Percentiles rank a stretch among this genome's conserved stretches.
Evolutionary conservation across 2,888 invertebrate genomes (phyloP).

Genomic region (Netelia melanura): DNA sequence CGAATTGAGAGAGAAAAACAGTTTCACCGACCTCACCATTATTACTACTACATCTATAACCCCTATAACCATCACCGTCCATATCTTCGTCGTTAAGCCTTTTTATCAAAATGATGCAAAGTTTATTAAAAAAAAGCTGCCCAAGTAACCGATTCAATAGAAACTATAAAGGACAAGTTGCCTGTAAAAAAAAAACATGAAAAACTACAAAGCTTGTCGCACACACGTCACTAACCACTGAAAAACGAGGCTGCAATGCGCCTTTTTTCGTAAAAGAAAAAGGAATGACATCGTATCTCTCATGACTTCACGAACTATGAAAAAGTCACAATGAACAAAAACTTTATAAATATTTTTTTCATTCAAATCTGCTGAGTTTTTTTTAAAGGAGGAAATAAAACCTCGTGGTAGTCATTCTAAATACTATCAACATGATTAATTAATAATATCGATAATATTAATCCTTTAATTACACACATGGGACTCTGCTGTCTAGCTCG

Average conservation of each 20-base stretch:
- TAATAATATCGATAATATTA: neutral
- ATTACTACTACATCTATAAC: constrained; percentile 10
- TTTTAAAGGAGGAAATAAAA: neutral
- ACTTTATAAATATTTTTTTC: constrained; percentile 5
- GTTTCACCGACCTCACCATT: neutral
- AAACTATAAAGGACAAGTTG: constrained; percentile 29
- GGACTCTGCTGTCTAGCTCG: no score
- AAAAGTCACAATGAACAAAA: constrained; percentile 1
- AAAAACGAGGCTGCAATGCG: neutral
- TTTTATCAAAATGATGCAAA: neutral
- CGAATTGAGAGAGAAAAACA: constrained; percentile 53
- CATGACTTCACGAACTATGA: constrained; percentile 6
- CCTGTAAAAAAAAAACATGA: neutral
- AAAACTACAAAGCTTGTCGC: constrained; percentile 2
- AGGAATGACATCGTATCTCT: neutral
- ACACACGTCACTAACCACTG: neutral
- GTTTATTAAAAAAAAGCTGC: no score
- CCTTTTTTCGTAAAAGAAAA: neutral
- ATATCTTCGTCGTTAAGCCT: constrained; percentile 55
- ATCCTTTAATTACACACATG: no score
- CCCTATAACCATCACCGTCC: constrained; percentile 53
- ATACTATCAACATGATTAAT: constrained; percentile 7
- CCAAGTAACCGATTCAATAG: constrained; percentile 37
- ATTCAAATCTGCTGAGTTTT: neutral
- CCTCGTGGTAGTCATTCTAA: neutral